phyloP scores from a whole-genome alignment of 1,140 invertebrate species.

The Rhyzopertha dominica region DNA sequence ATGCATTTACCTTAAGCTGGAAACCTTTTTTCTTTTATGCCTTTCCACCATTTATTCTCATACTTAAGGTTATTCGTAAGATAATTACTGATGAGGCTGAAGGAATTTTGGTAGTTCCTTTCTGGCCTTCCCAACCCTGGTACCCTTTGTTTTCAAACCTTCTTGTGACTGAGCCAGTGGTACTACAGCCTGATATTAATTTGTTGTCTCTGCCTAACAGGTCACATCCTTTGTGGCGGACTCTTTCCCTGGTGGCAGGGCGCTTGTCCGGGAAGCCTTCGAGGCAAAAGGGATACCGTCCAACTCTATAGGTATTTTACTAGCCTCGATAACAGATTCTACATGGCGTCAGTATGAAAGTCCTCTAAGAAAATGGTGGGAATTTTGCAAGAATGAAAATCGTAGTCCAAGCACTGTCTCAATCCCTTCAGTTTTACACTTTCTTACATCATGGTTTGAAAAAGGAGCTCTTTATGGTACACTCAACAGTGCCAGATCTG shows the following conservation, averaged over 20 bases:
- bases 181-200: too few relatives aligned
- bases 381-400: too few relatives aligned
- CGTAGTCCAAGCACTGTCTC: too few relatives aligned
- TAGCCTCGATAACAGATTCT: constrained; percentile 24
- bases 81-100: constrained; percentile 23
- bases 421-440: constrained; percentile 12
- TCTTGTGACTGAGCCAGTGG: constrained; percentile 1
- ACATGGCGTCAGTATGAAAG: constrained; percentile 36
- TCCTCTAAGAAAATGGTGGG: too few relatives aligned
- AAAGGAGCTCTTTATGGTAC: constrained; percentile 23
- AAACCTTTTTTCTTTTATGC: too few relatives aligned
- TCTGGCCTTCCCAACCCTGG: constrained; percentile 36
- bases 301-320: constrained; percentile 20
- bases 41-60: constrained; percentile 27
- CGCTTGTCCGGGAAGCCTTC: constrained; percentile 28
- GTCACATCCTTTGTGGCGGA: constrained; percentile 5
- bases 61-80: constrained; percentile 25
- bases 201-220: too few relatives aligned
- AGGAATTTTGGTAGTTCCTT: constrained; percentile 35
- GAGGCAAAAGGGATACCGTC: constrained; percentile 15
- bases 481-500: constrained; percentile 28
- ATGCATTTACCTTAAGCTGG: too few relatives aligned
- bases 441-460: constrained; percentile 22
- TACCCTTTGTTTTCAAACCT: constrained; percentile 22
- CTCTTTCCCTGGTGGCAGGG: constrained; percentile 23